Evolutionary conservation across 2,888 invertebrate genomes (phyloP).

Genomic region (Xylota sylvarum): DNA sequence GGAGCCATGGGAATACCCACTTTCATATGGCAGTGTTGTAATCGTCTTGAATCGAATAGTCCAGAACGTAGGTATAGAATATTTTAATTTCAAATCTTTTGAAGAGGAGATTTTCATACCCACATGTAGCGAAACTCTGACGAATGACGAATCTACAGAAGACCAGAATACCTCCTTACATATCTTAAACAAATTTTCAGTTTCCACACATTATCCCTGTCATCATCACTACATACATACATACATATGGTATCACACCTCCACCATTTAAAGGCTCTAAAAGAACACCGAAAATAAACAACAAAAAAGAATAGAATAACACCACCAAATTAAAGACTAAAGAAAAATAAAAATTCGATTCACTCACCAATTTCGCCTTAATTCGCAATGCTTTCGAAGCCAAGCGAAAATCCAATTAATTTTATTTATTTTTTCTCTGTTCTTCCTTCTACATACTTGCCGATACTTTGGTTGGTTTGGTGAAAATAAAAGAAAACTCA

Average conservation of each 20-base stretch:
- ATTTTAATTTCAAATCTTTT: no score
- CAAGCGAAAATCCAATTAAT: conserved; percentile 74
- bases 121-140: no score
- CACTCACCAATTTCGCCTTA: conserved; percentile 48
- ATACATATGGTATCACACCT: no score
- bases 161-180: no score
- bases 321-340: conserved; percentile 22
- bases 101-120: no score
- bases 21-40: no score
- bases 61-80: no score
- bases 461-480: background rate
- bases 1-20: no score
- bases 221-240: no score
- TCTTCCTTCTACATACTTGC: conserved; percentile 10
- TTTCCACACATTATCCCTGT: background rate
- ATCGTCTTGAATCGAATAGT: no score
- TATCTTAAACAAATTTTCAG: background rate
- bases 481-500: background rate
- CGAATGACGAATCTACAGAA: no score
- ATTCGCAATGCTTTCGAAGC: conserved; percentile 66
- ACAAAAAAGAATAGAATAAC: conserved; percentile 5
- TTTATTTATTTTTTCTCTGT: conserved; percentile 59
- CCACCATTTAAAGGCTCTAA: background rate
- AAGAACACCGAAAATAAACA: background rate
- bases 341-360: conserved; percentile 30